phyloP scores from a whole-genome alignment of 2,888 invertebrate genomes.

The Deroplatys truncata region DNA sequence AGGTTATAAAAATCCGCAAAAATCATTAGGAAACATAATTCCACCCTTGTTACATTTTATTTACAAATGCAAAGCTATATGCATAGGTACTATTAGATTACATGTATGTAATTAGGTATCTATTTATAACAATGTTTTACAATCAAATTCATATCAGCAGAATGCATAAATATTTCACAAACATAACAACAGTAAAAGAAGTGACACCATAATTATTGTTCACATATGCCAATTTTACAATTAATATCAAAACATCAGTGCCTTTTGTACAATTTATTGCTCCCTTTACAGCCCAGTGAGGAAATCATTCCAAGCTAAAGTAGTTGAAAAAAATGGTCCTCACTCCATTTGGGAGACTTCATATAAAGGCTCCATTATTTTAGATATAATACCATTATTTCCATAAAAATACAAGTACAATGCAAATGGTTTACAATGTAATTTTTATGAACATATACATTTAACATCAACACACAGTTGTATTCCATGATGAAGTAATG shows the following conservation, averaged over 20 bases:
- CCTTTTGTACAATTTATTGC: slow-evolving; percentile 13
- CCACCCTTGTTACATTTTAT: background rate
- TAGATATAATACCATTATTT: background rate
- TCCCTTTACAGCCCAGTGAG: slow-evolving; percentile 13
- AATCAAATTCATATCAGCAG: background rate
- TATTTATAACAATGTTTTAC: background rate
- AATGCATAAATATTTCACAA: background rate
- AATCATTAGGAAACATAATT: background rate
- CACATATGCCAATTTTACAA: background rate
- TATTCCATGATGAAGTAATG: no score
- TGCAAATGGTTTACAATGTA: background rate
- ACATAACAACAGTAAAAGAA: background rate
- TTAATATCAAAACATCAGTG: background rate
- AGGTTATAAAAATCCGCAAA: background rate
- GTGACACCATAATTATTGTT: background rate
- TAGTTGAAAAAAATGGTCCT: background rate
- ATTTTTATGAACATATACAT: background rate
- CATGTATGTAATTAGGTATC: background rate
- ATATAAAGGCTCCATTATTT: background rate
- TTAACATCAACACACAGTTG: no score
- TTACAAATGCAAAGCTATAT: background rate
- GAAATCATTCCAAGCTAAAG: background rate
- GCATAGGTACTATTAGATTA: background rate
- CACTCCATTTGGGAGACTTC: slow-evolving; percentile 3
- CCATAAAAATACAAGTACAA: background rate